These are phyloP conservation scores for Pterostichus madidus DNA, from an alignment of 2,888 invertebrate genomes.

Conservation along the genomic window DNA sequence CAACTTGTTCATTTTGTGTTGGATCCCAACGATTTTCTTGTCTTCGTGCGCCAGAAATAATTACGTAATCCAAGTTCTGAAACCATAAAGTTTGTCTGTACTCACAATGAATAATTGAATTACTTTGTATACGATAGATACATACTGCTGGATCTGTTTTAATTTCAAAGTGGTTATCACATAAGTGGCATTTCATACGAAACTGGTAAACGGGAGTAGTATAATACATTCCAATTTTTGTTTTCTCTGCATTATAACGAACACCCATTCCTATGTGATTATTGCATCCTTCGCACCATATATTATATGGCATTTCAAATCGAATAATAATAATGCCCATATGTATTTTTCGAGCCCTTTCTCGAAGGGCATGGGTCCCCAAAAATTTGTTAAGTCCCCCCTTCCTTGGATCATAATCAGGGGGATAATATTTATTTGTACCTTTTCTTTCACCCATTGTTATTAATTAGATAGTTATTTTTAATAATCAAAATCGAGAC, in stretches of 20 bases:
- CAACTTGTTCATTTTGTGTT: slow-evolving; percentile 94
- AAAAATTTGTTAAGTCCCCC: slow-evolving; percentile 97
- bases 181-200: slow-evolving; percentile 99
- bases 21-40: slow-evolving; percentile 99
- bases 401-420: slow-evolving; percentile 97
- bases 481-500: background rate
- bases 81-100: background rate
- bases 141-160: slow-evolving; percentile 97
- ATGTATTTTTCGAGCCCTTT: slow-evolving; percentile 96
- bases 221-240: slow-evolving; percentile 97
- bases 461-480: slow-evolving; percentile 35
- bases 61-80: slow-evolving; percentile 97
- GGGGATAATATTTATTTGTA: slow-evolving; percentile 98
- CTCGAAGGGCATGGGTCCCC: slow-evolving; percentile 96
- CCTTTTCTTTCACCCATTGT: slow-evolving; percentile 99
- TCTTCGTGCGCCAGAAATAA: slow-evolving; percentile 95
- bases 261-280: slow-evolving; percentile 99
- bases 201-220: slow-evolving; percentile 98
- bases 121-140: slow-evolving; percentile 68
- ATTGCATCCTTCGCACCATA: slow-evolving; percentile 99
- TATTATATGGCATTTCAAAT: slow-evolving; percentile 99
- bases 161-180: slow-evolving; percentile 98
- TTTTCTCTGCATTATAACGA: slow-evolving; percentile 96
- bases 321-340: slow-evolving; percentile 97
- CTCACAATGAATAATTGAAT: slow-evolving; percentile 72